A percentile compares a stretch with the other conserved stretches of the same genome.
phyloP scores from a whole-genome alignment of 2,797 vertebrate species.

The Sebastes aleutianus region DNA sequence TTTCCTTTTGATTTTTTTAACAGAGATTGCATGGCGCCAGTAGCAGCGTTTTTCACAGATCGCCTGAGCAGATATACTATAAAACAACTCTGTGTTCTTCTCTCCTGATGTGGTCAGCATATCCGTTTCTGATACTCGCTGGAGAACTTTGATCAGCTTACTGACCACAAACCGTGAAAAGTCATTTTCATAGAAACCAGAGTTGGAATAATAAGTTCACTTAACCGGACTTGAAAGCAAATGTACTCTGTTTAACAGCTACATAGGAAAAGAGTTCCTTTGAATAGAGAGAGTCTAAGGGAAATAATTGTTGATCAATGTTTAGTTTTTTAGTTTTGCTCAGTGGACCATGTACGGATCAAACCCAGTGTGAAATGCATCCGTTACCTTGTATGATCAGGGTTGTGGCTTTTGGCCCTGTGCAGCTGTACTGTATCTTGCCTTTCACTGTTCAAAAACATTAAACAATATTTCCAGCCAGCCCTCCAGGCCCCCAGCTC shows the following conservation, averaged over 20 bases:
- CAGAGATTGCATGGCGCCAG: conserved; percentile 49
- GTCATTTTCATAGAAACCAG: conserved; percentile 60
- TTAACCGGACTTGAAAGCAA: conserved; percentile 56
- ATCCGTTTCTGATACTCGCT: conserved; percentile 61
- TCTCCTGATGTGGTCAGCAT: conserved; percentile 65
- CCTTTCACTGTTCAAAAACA: conserved; percentile 72
- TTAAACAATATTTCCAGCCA: conserved; percentile 81
- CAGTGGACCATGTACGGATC: conserved; percentile 7
- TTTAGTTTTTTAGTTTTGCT: conserved; percentile 44
- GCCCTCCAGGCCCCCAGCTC: conserved; percentile 79
- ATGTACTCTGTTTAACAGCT: conserved; percentile 17
- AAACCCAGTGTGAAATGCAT: conserved; percentile 38
- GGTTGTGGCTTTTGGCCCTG: conserved; percentile 64
- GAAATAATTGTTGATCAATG: conserved; percentile 55
- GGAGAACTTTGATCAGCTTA: conserved; percentile 67
- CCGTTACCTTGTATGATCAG: conserved; percentile 49
- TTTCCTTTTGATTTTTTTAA: conserved; percentile 18
- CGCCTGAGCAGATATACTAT: conserved; percentile 48
- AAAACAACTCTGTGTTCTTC: conserved; percentile 45
- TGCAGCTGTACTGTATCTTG: conserved; percentile 69
- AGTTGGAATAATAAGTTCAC: conserved; percentile 56
- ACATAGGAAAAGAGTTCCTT: conserved; percentile 14
- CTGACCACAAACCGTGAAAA: conserved; percentile 63
- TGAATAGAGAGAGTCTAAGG: conserved; percentile 13
- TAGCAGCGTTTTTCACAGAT: conserved; percentile 59